These are phyloP conservation scores for Halcyon badia DNA, from an alignment of 2,797 vertebrate genomes.

Conservation along the genomic window DNA sequence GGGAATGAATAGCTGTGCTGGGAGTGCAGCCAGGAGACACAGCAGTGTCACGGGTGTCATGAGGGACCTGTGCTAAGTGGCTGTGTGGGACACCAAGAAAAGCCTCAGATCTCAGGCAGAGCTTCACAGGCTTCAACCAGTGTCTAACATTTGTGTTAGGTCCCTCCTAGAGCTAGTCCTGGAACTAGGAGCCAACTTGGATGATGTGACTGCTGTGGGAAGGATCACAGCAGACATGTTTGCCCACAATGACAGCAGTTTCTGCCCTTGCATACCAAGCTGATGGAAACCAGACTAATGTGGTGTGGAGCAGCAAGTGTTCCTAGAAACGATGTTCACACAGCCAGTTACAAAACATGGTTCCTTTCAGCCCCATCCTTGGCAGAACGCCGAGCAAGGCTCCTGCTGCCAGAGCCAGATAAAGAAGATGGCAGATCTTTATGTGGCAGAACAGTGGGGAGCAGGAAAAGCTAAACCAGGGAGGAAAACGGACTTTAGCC, in stretches of 20 bases:
- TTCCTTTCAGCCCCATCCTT: neutral
- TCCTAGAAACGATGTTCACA: rapidly evolving
- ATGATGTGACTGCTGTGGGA: neutral
- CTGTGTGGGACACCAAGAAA: no score
- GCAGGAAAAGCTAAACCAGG: neutral
- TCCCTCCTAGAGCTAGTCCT: neutral
- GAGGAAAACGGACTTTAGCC: neutral
- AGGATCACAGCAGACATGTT: neutral
- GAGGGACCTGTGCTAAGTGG: no score
- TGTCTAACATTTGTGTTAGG: neutral
- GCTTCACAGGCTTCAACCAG: neutral
- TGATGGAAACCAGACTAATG: neutral
- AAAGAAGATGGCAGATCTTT: neutral
- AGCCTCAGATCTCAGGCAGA: neutral
- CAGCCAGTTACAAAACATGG: rapidly evolving
- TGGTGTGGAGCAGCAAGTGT: neutral
- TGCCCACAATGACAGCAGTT: rapidly evolving
- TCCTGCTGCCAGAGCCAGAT: neutral
- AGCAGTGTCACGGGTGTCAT: no score
- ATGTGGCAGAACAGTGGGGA: neutral
- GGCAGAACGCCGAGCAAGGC: neutral
- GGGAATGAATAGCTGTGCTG: neutral
- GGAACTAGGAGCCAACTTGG: neutral
- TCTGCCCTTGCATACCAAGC: neutral
- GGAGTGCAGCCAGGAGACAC: rapidly evolving